Evolutionary conservation across 1,140 invertebrate genomes (phyloP), one percentile per base, ranked within the genome.

Genomic region (Heliconius hewitsoni): DNA sequence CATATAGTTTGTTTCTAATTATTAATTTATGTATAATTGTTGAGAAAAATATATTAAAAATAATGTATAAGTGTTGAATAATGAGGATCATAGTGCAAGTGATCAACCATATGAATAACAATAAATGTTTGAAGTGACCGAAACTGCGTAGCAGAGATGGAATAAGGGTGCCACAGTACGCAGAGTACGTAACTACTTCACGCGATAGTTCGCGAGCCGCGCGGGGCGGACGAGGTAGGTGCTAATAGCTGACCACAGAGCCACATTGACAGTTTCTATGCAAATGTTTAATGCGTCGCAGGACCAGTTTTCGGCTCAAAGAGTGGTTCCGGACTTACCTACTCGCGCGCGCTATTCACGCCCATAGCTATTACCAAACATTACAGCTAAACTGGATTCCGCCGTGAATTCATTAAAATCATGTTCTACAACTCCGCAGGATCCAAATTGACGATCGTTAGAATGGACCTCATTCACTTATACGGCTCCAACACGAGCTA

Each of bases 181-280:
- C 3, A 66, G 4, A 27, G 60, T 66, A 16, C 27, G 60, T 30
- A 66, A 66, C 23, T 66, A 66, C 60, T 66, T 66, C 27, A 23
- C 60, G 60, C 27, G 60, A 66, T 66, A 87, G 78, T 83, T 80
- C 77, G 76, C 82, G 81, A 81, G 81, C 77, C 82, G 83, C 84
- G 83, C 76, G 78, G 80, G 78, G 75, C 83, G 77, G 76, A 75
- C 78, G 79, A 84, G 84, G 81, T 86, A 91, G 91, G 93, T 90
- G 93, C 90, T 93, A 92, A 93, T 91, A 84, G 88, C 74, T 81
- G 81, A 85, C 84, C 86, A 84, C 89, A 88, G 89, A 86, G 90
- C 89, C 87, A 87, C 89, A 84, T 87, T 91, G 91, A 92, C 93
- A 93, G 93, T 94, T 91, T 93, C 93, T 94, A 94, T 94, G 93